These are phyloP conservation scores for Polydrusus cervinus DNA, from an alignment of 2,888 invertebrate species.

Conservation along the genomic window DNA sequence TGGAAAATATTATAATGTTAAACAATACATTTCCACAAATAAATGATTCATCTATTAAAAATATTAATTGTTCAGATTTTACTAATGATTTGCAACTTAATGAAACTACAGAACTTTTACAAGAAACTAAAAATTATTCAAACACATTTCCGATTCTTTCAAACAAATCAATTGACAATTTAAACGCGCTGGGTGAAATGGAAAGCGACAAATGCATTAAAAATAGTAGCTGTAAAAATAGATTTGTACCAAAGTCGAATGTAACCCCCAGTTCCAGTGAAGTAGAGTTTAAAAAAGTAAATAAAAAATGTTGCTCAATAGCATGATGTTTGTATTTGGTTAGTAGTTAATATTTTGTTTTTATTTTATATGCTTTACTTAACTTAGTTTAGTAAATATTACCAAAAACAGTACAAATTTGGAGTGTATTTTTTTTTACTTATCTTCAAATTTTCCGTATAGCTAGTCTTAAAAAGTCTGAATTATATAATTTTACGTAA, in stretches of 20 bases:
- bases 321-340: constrained; percentile 46
- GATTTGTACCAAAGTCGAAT: constrained; percentile 14
- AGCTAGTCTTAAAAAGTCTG: constrained; percentile 1
- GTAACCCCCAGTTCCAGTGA: not conserved
- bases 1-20: constrained; percentile 72
- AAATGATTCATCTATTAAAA: constrained; percentile 64
- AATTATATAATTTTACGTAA: constrained; percentile 2
- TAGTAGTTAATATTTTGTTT: constrained; percentile 23
- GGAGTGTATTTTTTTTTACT: constrained; percentile 3
- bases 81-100: not conserved
- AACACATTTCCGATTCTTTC: constrained; percentile 1
- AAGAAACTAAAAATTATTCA: constrained; percentile 5
- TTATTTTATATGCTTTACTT: constrained; percentile 26
- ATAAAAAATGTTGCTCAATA: constrained; percentile 41
- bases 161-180: not conserved
- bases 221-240: constrained; percentile 6
- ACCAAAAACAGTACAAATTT: constrained; percentile 21
- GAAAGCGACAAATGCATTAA: constrained; percentile 7
- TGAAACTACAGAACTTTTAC: constrained; percentile 6
- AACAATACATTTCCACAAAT: constrained; percentile 58
- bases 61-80: constrained; percentile 44
- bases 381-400: constrained; percentile 16
- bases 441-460: constrained; percentile 4
- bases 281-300: constrained; percentile 15
- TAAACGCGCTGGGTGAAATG: too few relatives aligned